Evolutionary conservation across 2,113 vertebrate genomes (phyloP), one percentile per base, ranked within the genome.

Genomic region (Dascyllus trimaculatus): DNA sequence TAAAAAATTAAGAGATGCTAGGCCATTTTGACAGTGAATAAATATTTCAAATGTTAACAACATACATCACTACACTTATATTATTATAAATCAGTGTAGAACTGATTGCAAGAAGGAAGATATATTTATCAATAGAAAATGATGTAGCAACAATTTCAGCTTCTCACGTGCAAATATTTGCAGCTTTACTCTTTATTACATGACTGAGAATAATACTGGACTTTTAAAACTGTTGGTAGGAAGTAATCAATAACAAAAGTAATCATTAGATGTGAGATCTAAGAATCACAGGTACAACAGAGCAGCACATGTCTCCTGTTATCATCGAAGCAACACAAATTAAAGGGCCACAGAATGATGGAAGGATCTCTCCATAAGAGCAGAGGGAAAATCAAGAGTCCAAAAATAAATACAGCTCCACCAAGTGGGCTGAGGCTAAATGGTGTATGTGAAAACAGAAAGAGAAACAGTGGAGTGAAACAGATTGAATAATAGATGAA

Each of bases 401-500:
- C 79, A 76, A 84, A 92, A 90, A 90, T 88, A 92, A 90, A 87
- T 78, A 85, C 19, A 89, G 85, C 88, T 89, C 85, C 84, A 93
- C 87, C 89, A 90, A 87, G 88, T 85, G 90, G 89, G 72, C 73
- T 78, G 26, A 81, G 79, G 72, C 74, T 87, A 91, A 87, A 88
- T 85, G 82, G 78, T 85, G 83, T 73, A 82, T 85, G 80, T 82
- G 82, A 81, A 90, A 88, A 92, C 85, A 86, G 77, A 85, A 82
- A 86, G 82, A 92, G 77, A 91, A 92, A 92, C 90, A 91, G 81
- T 87, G 88, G 85, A 90, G 87, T 89, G 91, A 91, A 93, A 82
- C 52, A 82, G 79, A 69, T 59, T 94, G 88, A 94, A 94, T 94
- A 93, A 95, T 94, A 90, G 82, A 95, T 94, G 85, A 91, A 88